phyloP scores from a whole-genome alignment of 2,888 invertebrate genomes.

The Bellardia pandia region DNA sequence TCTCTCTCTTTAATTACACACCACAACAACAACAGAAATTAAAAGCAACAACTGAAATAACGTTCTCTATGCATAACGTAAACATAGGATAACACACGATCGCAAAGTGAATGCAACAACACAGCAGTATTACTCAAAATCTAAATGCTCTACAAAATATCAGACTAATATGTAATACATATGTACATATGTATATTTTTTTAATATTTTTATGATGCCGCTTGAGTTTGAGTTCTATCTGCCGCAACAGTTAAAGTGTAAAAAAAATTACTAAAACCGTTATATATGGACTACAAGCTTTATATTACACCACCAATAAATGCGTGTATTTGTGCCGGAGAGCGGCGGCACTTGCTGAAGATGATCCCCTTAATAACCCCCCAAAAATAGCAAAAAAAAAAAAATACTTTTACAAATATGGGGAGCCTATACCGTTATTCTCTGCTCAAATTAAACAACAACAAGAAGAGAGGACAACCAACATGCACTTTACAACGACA shows the following conservation, averaged over 20 bases:
- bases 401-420: constrained; percentile 34
- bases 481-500: constrained; percentile 51
- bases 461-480: constrained; percentile 41
- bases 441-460: constrained; percentile 23
- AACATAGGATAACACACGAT: constrained; percentile 46
- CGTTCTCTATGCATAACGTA: constrained; percentile 49
- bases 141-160: constrained; percentile 20
- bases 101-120: constrained; percentile 49
- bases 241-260: constrained; percentile 58
- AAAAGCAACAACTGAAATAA: not conserved
- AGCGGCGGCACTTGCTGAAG: constrained; percentile 40
- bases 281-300: constrained; percentile 34
- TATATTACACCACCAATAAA: constrained; percentile 21
- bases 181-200: constrained; percentile 3
- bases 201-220: constrained; percentile 52
- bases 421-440: constrained; percentile 44
- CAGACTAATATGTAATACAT: not conserved
- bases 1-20: constrained; percentile 48
- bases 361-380: constrained; percentile 57
- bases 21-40: not conserved
- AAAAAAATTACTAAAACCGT: constrained; percentile 52
- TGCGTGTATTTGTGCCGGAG: constrained; percentile 41
- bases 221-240: constrained; percentile 47
- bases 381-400: constrained; percentile 52
- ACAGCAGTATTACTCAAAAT: not conserved